phyloP scores from a whole-genome alignment of 2,797 vertebrate species.

The Luscinia luscinia region DNA sequence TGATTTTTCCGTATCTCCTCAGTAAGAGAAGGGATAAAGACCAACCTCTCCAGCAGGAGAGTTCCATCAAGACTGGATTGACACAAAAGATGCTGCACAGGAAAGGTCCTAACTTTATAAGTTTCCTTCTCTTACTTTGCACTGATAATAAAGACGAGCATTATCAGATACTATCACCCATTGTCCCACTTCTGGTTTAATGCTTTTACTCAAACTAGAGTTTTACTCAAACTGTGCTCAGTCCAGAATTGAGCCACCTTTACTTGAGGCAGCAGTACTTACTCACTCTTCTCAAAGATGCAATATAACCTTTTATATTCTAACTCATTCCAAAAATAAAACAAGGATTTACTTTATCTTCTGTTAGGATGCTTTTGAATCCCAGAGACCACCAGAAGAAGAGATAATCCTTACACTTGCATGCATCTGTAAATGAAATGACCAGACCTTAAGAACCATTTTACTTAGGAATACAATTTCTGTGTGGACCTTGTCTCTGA shows the following conservation, averaged over 20 bases:
- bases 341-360: not conserved
- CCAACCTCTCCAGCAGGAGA: not conserved
- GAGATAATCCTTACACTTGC: not conserved
- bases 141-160: not conserved
- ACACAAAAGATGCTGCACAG: not conserved
- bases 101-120: not conserved
- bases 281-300: accelerated
- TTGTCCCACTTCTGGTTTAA: not conserved
- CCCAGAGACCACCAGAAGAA: not conserved
- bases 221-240: not conserved
- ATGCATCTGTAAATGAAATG: not conserved
- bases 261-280: not conserved
- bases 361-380: not conserved
- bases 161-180: not conserved
- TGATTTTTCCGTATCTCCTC: not conserved
- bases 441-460: not conserved
- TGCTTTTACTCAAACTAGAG: not conserved
- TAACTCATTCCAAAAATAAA: not conserved
- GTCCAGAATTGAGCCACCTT: not conserved
- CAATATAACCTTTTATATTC: not conserved
- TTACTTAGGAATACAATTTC: not conserved
- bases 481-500: accelerated
- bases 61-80: not conserved
- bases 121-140: not conserved
- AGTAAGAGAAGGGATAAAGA: not conserved